Conservation (phyloP, 2,888 invertebrate genomes). For the Trachelus stipa region DNA sequence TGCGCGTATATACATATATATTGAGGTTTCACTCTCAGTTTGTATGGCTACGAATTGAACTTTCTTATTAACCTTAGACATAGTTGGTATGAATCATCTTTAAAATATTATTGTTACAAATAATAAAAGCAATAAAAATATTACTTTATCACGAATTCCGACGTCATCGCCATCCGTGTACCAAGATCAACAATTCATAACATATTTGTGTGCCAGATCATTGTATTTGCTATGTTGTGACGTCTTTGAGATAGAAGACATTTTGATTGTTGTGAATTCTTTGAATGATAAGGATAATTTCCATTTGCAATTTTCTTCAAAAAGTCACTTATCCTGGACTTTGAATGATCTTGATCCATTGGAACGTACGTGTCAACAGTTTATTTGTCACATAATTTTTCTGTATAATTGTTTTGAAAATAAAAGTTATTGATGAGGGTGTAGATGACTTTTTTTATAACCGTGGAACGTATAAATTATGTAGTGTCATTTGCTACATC, state of each 20-base stretch:
- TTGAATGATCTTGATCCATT: background rate
- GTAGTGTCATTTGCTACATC: no score
- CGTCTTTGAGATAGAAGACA: background rate
- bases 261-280: background rate
- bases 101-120: background rate
- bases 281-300: background rate
- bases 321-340: background rate
- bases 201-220: background rate
- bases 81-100: background rate
- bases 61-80: background rate
- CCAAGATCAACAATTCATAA: background rate
- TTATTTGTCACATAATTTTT: background rate
- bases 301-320: background rate
- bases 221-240: background rate
- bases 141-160: background rate
- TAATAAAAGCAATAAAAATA: background rate
- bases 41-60: slow-evolving; percentile 3
- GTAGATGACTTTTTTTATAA: background rate
- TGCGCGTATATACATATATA: background rate
- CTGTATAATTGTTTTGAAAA: background rate
- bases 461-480: no score
- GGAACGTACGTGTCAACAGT: background rate
- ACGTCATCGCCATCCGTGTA: background rate
- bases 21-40: slow-evolving; percentile 21
- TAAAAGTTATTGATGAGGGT: background rate